These are phyloP conservation scores for Limnephilus auricula DNA, from an alignment of 2,888 invertebrate genomes.

Conservation along the genomic window DNA sequence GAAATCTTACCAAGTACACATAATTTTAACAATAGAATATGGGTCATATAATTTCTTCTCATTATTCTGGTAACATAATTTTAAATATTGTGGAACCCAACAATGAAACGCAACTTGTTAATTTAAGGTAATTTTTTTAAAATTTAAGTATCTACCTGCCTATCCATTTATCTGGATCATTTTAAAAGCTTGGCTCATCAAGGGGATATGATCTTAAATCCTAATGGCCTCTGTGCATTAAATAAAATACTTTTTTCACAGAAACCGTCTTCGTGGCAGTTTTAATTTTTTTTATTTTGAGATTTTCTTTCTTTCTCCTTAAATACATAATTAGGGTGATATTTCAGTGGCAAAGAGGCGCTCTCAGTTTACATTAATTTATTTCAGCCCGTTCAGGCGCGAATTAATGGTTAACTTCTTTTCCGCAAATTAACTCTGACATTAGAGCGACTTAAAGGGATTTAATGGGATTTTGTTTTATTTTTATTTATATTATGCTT, in stretches of 20 bases:
- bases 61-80: too few species aligned
- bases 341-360: slow-evolving; percentile 32
- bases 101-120: too few species aligned
- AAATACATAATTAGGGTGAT: slow-evolving; percentile 34
- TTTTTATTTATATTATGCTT: not conserved
- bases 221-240: slow-evolving; percentile 36
- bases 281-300: slow-evolving; percentile 6
- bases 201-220: not conserved
- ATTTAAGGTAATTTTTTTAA: not conserved
- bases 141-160: not conserved
- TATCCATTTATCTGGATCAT: not conserved
- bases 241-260: not conserved
- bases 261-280: not conserved
- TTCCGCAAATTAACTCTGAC: not conserved
- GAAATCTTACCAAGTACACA: too few species aligned
- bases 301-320: slow-evolving; percentile 26
- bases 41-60: too few species aligned
- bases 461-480: not conserved
- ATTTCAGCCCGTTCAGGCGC: not conserved
- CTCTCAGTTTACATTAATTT: not conserved
- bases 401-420: slow-evolving; percentile 24
- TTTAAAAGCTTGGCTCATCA: not conserved
- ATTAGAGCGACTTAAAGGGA: not conserved
- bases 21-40: too few species aligned
- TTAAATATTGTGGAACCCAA: too few species aligned